Conservation (phyloP, 2,113 vertebrate species). For the Oreochromis tanganicae region DNA sequence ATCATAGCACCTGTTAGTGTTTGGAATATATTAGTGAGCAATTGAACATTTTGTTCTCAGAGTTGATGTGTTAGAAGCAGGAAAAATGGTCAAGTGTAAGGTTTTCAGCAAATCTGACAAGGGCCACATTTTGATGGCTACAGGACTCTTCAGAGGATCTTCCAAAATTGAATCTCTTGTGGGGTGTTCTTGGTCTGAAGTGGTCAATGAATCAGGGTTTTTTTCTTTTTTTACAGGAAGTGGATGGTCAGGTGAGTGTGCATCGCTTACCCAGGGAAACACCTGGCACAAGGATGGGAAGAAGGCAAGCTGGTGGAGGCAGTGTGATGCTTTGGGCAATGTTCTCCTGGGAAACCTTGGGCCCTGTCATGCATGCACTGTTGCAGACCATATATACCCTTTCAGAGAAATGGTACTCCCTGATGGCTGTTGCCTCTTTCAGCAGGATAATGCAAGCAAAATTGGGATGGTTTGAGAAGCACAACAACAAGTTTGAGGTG, state of each 20-base stretch:
- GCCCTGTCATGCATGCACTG: background rate
- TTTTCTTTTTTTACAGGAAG: background rate
- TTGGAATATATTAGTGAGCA: background rate
- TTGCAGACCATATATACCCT: background rate
- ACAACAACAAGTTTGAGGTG: background rate
- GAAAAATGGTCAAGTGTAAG: background rate
- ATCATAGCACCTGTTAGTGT: background rate
- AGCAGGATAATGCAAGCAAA: background rate
- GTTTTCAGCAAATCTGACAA: background rate
- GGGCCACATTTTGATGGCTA: background rate
- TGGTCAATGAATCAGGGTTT: fast-evolving
- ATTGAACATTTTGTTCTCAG: background rate
- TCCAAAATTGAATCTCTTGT: background rate
- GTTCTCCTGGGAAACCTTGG: background rate
- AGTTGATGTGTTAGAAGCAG: background rate
- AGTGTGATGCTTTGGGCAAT: background rate
- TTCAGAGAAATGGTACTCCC: background rate
- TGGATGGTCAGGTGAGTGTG: background rate
- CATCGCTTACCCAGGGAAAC: background rate
- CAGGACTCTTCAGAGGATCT: background rate
- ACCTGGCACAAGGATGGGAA: background rate
- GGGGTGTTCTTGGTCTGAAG: background rate
- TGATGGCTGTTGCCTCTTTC: background rate
- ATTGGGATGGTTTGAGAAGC: background rate
- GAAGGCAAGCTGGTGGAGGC: background rate